Conservation (phyloP, 2,797 vertebrate genomes). For the Premnoplex brunnescens region DNA sequence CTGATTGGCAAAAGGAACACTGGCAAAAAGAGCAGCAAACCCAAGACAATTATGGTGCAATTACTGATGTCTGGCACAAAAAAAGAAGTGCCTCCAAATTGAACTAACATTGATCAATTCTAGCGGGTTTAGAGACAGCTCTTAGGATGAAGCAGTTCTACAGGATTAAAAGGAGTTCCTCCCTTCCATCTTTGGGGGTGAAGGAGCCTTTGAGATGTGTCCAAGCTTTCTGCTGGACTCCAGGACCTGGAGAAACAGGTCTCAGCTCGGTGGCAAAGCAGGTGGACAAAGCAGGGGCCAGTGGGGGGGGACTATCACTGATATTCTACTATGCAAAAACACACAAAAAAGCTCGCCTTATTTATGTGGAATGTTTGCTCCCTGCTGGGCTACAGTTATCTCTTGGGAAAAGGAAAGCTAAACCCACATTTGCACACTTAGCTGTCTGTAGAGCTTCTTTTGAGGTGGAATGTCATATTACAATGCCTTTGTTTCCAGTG, state of each 20-base stretch:
- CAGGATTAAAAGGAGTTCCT: background rate
- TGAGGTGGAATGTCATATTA: background rate
- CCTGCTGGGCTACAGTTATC: conserved; percentile 29
- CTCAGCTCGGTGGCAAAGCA: conserved; percentile 68
- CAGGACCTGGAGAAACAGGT: background rate
- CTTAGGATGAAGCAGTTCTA: background rate
- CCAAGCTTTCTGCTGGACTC: background rate
- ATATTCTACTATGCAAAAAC: conserved; percentile 92
- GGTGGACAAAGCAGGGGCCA: conserved; percentile 33
- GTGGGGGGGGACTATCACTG: conserved; percentile 73
- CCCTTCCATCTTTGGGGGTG: background rate
- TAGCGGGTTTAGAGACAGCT: background rate
- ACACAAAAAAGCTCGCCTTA: conserved; percentile 81
- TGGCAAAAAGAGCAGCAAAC: background rate
- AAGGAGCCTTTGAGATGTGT: background rate
- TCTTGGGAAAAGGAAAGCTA: conserved; percentile 45
- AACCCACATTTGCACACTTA: conserved; percentile 36
- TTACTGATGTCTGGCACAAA: background rate
- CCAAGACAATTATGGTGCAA: background rate
- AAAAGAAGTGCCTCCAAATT: background rate
- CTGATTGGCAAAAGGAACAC: conserved; percentile 36
- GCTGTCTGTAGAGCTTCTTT: conserved; percentile 19
- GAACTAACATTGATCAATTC: background rate
- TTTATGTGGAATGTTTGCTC: conserved; percentile 74
- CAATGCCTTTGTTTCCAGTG: conserved; percentile 15